phyloP scores from a whole-genome alignment of 35 echinoderm and acorn worm species.

The Diadema setosum region DNA sequence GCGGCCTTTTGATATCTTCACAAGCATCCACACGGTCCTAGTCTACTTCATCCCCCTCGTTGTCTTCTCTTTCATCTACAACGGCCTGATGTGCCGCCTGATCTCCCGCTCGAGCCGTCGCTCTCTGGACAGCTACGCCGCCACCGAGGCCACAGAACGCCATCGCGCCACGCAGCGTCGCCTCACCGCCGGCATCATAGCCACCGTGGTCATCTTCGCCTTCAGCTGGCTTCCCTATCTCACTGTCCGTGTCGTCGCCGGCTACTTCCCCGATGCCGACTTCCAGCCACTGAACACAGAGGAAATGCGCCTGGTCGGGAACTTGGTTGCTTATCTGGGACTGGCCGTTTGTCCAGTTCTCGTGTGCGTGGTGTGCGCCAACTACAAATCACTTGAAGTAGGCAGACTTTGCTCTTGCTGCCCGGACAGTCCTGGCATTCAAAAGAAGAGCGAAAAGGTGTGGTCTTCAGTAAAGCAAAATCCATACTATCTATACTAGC shows the following conservation, averaged over 20 bases:
- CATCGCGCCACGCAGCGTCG: neutral
- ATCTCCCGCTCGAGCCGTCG: neutral
- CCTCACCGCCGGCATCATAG: neutral
- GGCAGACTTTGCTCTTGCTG: neutral
- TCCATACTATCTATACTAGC: neutral
- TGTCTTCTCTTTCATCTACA: neutral
- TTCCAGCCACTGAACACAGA: neutral
- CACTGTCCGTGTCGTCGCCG: neutral
- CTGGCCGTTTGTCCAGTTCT: neutral
- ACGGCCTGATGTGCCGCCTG: neutral
- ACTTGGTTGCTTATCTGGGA: neutral
- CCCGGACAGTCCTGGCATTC: neutral
- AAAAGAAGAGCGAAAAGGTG: neutral
- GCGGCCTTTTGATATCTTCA: neutral
- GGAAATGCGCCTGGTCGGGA: neutral
- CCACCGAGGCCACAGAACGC: neutral
- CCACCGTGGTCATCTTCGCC: neutral
- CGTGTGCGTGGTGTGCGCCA: neutral
- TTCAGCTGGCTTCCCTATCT: neutral
- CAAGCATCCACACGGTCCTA: neutral
- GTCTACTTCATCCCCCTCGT: conserved; percentile 1
- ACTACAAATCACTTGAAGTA: neutral
- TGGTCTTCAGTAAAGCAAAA: neutral
- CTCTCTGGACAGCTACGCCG: neutral
- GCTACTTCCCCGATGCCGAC: neutral